Evolutionary conservation across 2,888 invertebrate genomes (phyloP).

Genomic region (Pammene fasciana): DNA sequence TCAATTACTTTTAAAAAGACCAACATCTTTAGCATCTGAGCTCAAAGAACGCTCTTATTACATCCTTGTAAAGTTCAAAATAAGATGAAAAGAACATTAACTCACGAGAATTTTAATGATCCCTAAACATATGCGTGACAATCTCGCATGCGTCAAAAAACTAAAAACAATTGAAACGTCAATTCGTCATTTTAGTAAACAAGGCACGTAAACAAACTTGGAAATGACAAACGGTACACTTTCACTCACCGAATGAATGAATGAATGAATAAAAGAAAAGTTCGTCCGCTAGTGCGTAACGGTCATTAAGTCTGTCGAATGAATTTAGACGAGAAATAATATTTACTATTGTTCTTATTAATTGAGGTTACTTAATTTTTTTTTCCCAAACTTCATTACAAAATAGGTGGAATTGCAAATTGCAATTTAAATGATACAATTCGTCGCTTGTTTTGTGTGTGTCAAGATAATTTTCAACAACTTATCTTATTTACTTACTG

Average conservation of each 20-base stretch:
- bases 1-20: background rate
- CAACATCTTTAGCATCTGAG: background rate
- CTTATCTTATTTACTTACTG: no score
- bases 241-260: slow-evolving; percentile 68
- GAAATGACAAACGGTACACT: slow-evolving; percentile 69
- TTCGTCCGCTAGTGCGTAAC: slow-evolving; percentile 58
- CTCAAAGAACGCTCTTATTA: background rate
- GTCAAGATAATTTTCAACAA: no score
- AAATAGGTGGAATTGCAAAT: slow-evolving; percentile 20
- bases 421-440: no score
- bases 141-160: slow-evolving; percentile 18
- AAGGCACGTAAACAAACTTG: slow-evolving; percentile 67
- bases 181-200: slow-evolving; percentile 54
- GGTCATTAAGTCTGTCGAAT: slow-evolving; percentile 37
- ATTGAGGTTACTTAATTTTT: slow-evolving; percentile 17
- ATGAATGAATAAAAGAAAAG: slow-evolving; percentile 63
- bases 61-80: background rate
- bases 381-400: slow-evolving; percentile 8
- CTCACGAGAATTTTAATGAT: background rate
- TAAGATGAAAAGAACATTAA: background rate
- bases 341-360: slow-evolving; percentile 33
- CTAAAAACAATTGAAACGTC: slow-evolving; percentile 31
- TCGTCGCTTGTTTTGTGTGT: background rate
- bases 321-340: slow-evolving; percentile 33
- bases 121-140: slow-evolving; percentile 25